Evolutionary conservation across 2,797 vertebrate genomes (phyloP), one percentile per base, ranked within the genome.

Genomic region (Acrossocheilus wenchowensis): DNA sequence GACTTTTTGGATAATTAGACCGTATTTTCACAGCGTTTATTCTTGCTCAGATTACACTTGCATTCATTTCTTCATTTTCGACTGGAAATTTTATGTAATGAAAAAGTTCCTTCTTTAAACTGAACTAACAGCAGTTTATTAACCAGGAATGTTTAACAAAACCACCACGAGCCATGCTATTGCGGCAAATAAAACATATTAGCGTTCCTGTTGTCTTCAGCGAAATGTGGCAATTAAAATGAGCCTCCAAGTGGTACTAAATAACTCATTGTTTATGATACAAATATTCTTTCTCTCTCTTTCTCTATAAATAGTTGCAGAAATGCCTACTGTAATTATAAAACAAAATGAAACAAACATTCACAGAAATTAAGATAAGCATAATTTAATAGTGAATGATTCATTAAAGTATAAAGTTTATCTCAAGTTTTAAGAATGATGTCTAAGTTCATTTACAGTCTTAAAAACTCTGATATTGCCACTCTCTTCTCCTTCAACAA

Each of bases 181-280:
- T 78, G 74, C 73, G 72, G 60, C 43, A 69, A 52, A 84, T 84
- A 54, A 54, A 75, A 84, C 83, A 84, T 26, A 84, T 68, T 57
- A 78, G 83, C 62, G 74, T 69, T 39, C 45, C 10, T 41, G 60
- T 52, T 77, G 45, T 77, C 57, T 52, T 69, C 17, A 43, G 83
- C 48, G 48, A 75, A 10, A 84, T 78, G 62, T 78, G 74, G 74
- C 74, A 78, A 84, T 84, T 84, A 77, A 84, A 84, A 84, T 0
- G 64, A 77, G 74, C 83, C 74, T 69, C 62, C 74, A 43, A 68
- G 74, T 84, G 74, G 2, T 69, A 19, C 48, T 69, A 69, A 84
- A 84, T 69, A 52, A 84, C 62, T 78, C 62, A 84, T 54, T 84
- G 68, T 84, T 69, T 52, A 68, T 21, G 34, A 78, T 82, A 72